phyloP scores from a whole-genome alignment of 2,888 invertebrate genomes.

The Augochlorella aurata region DNA sequence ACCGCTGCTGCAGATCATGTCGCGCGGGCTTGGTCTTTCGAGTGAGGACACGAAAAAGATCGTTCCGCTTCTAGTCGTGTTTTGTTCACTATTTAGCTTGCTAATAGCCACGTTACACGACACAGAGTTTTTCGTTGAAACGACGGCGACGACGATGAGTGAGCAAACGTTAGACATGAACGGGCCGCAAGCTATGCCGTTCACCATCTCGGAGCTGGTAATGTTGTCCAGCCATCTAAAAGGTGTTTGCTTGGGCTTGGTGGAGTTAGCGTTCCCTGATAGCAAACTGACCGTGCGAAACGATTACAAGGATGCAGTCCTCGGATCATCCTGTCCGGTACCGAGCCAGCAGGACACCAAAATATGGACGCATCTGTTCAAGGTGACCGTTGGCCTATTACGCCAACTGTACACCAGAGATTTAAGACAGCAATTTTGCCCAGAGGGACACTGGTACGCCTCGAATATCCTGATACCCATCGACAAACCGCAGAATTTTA shows the following conservation, averaged over 20 bases:
- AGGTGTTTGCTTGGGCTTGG: slow-evolving; percentile 91
- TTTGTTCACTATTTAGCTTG: slow-evolving; percentile 91
- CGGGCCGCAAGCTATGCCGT: slow-evolving; percentile 84
- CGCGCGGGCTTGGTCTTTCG: slow-evolving; percentile 86
- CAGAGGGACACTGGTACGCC: slow-evolving; percentile 87
- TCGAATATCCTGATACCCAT: slow-evolving; percentile 82
- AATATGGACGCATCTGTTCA: slow-evolving; percentile 91
- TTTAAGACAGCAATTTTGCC: slow-evolving; percentile 90
- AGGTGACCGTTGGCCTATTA: slow-evolving; percentile 90
- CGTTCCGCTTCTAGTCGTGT: slow-evolving; percentile 90
- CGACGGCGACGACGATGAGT: slow-evolving; percentile 63
- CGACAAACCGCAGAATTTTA: slow-evolving; percentile 84
- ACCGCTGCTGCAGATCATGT: slow-evolving; percentile 86
- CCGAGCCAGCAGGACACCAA: slow-evolving; percentile 83
- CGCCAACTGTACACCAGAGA: slow-evolving; percentile 94
- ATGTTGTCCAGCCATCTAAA: slow-evolving; percentile 88
- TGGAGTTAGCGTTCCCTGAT: slow-evolving; percentile 93
- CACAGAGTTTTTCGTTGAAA: slow-evolving; percentile 89
- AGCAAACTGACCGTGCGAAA: slow-evolving; percentile 86
- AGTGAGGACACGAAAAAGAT: slow-evolving; percentile 86
- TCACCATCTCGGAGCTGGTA: slow-evolving; percentile 89
- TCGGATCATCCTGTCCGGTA: slow-evolving; percentile 64
- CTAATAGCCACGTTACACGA: slow-evolving; percentile 93
- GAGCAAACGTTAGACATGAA: slow-evolving; percentile 49
- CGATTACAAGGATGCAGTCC: slow-evolving; percentile 85